Evolutionary conservation across 2,113 vertebrate species (phyloP), one percentile per base, ranked within the genome.

Genomic region (Cynopterus brachyotis): DNA sequence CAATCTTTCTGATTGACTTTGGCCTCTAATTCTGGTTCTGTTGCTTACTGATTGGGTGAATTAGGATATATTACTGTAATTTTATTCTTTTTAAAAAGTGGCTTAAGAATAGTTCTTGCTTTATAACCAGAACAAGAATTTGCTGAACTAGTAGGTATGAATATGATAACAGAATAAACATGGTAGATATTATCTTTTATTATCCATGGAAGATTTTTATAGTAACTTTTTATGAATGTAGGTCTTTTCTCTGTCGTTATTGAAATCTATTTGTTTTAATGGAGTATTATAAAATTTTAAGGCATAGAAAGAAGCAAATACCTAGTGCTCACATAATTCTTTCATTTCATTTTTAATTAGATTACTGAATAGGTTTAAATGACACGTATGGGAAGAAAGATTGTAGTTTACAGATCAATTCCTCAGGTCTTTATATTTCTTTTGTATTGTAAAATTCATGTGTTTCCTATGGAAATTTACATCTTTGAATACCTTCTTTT

Each of bases 271-370:
- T 66, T 83, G 20, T 72, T 92, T 96, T 90, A 90, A 59, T 50
- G 7, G 24, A 60, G 2, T 37, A 83, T 53, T 93, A 28, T 16
- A 82, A 78, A 69, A 67, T 86, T 72, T 79, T 67, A 64, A 89
- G 35, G 91, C 28, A 15, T 20, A 24, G 35, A 81, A 66, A 35
- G 55, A 70, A 91, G 5, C 10, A 67, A 78, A 79, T 83, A 37
- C 15, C 28, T 86, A 10, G 4, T 42, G 42, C 13, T 16, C 72
- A 32, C 59, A 3, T 79, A 72, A 42, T 82, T 80, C 57, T 82
- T 91, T 92, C 6, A 79, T 93, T 96, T 92, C 13, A 37, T 1
- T 73, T 92, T 92, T 81, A 85, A 75, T 69, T 85, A 57, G 22
- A 86, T 91, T 47, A 78, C 28, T 53, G 28, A 90, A 72, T 66